Evolutionary conservation across 2,888 invertebrate genomes (phyloP).

Genomic region (Neoitamus cyanurus): DNA sequence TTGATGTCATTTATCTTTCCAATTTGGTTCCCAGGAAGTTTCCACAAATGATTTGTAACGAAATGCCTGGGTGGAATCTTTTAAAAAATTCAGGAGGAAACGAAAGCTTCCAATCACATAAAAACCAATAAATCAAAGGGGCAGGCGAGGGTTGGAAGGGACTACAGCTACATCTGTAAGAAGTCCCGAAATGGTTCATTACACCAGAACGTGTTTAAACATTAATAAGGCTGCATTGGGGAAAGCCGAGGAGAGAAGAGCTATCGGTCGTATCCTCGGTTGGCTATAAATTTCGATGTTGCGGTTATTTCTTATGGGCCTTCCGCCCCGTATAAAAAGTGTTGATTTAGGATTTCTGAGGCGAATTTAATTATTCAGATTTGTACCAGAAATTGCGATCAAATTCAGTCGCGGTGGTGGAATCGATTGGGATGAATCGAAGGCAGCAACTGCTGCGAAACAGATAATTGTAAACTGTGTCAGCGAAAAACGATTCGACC

Average conservation of each 20-base stretch:
- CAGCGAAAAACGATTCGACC: not conserved
- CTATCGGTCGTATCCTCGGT: slow-evolving; percentile 31
- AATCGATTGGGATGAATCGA: not conserved
- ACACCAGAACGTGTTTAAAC: slow-evolving; percentile 49
- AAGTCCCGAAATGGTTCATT: slow-evolving; percentile 48
- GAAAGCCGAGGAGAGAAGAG: not conserved
- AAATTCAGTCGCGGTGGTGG: not conserved
- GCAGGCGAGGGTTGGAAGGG: slow-evolving; percentile 19
- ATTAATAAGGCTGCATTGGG: slow-evolving; percentile 49
- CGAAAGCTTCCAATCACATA: slow-evolving; percentile 46
- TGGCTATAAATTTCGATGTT: slow-evolving; percentile 48
- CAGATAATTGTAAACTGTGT: not conserved
- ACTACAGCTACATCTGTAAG: slow-evolving; percentile 29
- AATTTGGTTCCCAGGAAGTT: slow-evolving; percentile 22
- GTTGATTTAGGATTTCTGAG: slow-evolving; percentile 42
- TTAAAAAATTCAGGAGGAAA: slow-evolving; percentile 45
- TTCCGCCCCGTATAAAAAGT: not conserved
- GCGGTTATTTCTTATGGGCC: slow-evolving; percentile 46
- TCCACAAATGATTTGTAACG: slow-evolving; percentile 42
- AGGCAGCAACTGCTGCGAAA: not conserved
- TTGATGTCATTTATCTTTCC: slow-evolving; percentile 39
- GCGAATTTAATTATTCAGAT: slow-evolving; percentile 45
- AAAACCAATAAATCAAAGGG: slow-evolving; percentile 47
- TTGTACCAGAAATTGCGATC: slow-evolving; percentile 22
- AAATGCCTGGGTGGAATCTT: slow-evolving; percentile 18